Base-by-base conservation (phyloP, 2,113 vertebrate species). In the Calyptomena viridis region DNA sequence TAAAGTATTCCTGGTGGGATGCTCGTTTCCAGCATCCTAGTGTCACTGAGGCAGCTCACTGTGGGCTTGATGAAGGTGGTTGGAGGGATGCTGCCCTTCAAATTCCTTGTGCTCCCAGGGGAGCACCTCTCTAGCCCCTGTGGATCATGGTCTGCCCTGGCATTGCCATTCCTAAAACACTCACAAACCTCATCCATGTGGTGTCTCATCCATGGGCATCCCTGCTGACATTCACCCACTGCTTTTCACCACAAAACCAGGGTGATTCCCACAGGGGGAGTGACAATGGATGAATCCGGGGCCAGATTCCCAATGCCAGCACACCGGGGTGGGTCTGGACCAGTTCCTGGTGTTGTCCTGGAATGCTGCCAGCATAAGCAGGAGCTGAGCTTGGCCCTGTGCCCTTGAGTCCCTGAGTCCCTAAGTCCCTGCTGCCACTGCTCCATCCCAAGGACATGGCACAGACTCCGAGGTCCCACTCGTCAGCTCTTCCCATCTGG, bases 371-470 rank as follows among this genome's bases (percentile, higher is more conserved):
- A 44, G 82, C 3, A 3, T 42, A 52, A 64, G 58, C 37, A 8
- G 94, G 86, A 94, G 87, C 69, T 0, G 49, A 73, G 82, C 46
- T n/a, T 35, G 92, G 92, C 92, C 79, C 88, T 62, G 90, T 91
- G 88, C 63, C 69, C 74, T 80, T 6, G 28, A 24, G 28, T 47
- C 66, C 40, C 75, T 2, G 35, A 67, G 19, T 20, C 22, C 7
- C 28, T 0, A 39, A 60, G 60, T 18, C 90, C 88, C 92, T 80
- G 86, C 75, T 8, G 31, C 89, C 89, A 84, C 92, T 12, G 3
- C 53, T 1, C 1, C 2, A 16, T 62, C 94, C 90, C 96, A 96
- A 96, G 95, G 90, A 75, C 16, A 4, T 71, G 83, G 33, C 79
- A 58, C 63, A 80, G 82, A 28, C 24, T 1, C 46, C 0, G 44